These are phyloP conservation scores for Pyrgilauda ruficollis DNA, from an alignment of 2,113 vertebrate species.

Conservation along the genomic window DNA sequence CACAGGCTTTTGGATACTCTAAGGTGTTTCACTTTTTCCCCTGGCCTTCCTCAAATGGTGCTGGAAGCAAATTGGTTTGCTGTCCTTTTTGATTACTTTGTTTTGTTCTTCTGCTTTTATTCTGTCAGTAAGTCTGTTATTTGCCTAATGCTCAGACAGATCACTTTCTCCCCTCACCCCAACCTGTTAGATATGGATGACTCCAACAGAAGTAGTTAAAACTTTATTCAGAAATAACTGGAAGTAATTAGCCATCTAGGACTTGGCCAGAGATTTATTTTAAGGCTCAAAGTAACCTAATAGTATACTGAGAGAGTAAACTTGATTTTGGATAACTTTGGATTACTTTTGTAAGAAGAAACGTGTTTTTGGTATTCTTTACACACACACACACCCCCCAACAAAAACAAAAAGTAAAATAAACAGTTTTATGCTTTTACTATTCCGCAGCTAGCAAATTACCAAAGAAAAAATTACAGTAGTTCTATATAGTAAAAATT, in stretches of 20 bases:
- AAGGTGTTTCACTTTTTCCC: not conserved
- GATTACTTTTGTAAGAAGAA: conserved; percentile 43
- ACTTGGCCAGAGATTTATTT: conserved; percentile 49
- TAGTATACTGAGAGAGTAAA: conserved; percentile 39
- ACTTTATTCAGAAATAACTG: conserved; percentile 57
- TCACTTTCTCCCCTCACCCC: not conserved
- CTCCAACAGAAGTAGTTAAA: conserved; percentile 12
- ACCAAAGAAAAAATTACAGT: not conserved
- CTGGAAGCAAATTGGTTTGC: not conserved
- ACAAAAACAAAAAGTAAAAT: not conserved
- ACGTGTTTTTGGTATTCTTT: conserved; percentile 12
- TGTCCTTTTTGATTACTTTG: not conserved
- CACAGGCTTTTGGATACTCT: not conserved
- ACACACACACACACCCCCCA: not conserved
- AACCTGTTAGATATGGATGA: conserved; percentile 25
- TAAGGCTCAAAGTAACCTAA: conserved; percentile 41
- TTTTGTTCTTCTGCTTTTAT: not conserved
- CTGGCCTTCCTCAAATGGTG: not conserved
- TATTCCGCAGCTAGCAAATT: not conserved
- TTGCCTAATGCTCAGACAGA: not conserved
- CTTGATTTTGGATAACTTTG: conserved; percentile 35
- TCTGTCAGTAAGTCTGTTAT: not conserved
- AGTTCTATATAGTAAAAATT: not conserved
- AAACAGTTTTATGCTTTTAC: not conserved
- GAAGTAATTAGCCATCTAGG: conserved; percentile 34